These are phyloP conservation scores for Scalopus aquaticus DNA, from an alignment of 2,113 vertebrate genomes.

Conservation along the genomic window DNA sequence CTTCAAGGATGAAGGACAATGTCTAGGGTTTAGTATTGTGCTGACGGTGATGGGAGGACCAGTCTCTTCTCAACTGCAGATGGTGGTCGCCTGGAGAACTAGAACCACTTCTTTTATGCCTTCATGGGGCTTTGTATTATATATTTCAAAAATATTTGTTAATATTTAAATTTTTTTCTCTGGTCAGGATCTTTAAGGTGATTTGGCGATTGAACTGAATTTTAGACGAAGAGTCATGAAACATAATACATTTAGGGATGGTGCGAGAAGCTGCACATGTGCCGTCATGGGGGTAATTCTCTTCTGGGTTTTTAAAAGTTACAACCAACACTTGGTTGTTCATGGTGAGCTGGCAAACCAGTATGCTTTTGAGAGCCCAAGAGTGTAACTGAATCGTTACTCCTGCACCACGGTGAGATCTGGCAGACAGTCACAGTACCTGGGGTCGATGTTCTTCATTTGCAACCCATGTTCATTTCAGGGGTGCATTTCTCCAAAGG, in stretches of 20 bases:
- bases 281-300: not conserved
- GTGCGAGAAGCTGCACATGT: not conserved
- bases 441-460: not conserved
- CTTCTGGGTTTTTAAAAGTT: not conserved
- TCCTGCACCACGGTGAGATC: not conserved
- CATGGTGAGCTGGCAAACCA: not conserved
- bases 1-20: no score
- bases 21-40: no score
- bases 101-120: accelerated
- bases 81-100: not conserved
- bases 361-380: not conserved
- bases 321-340: not conserved
- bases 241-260: not conserved
- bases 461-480: conserved; percentile 36
- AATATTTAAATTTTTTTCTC: not conserved
- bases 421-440: not conserved
- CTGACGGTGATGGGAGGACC: accelerated
- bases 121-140: not conserved
- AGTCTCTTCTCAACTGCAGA: not conserved
- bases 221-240: not conserved
- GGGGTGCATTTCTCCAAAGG: not conserved
- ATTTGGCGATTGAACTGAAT: not conserved
- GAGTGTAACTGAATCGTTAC: not conserved
- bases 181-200: not conserved
- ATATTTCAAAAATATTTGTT: not conserved